Conservation (phyloP, 2,888 invertebrate genomes). For the Epirrhoe tristata region DNA sequence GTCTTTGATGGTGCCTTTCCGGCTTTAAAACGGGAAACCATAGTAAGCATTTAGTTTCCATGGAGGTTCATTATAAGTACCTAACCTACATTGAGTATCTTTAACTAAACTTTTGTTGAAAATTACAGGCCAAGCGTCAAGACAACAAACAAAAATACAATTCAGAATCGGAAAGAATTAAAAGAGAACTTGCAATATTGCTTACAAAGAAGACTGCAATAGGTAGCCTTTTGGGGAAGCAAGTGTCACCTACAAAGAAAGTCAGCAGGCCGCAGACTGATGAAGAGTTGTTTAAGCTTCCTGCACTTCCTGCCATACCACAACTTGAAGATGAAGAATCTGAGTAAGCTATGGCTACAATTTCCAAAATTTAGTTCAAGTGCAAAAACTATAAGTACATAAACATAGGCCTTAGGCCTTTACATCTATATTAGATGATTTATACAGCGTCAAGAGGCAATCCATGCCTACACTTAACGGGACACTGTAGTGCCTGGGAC, state of each 20-base stretch:
- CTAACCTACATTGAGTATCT: no score
- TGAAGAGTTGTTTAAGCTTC: conserved; percentile 89
- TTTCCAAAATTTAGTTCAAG: neutral
- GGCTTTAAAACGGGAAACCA: conserved; percentile 95
- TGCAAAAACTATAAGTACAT: no score
- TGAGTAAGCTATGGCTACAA: conserved; percentile 65
- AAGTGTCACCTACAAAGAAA: conserved; percentile 77
- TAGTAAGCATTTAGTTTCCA: conserved; percentile 86
- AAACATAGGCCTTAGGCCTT: no score
- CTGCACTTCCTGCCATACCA: conserved; percentile 75
- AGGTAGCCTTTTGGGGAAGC: conserved; percentile 86
- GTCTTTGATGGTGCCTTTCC: conserved; percentile 99
- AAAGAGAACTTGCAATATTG: conserved; percentile 89
- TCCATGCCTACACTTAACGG: no score
- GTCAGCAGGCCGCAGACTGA: conserved; percentile 54
- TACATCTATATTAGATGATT: no score
- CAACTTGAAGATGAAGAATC: conserved; percentile 72
- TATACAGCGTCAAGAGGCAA: no score
- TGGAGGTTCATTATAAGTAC: neutral
- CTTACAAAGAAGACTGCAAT: conserved; percentile 92
- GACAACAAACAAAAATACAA: conserved; percentile 89
- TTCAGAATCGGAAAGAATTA: conserved; percentile 89
- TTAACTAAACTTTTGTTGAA: neutral
- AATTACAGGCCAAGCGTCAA: conserved; percentile 89
- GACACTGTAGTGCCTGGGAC: no score